phyloP scores from a whole-genome alignment of 2,113 vertebrate species.

The Cyanoderma ruficeps region DNA sequence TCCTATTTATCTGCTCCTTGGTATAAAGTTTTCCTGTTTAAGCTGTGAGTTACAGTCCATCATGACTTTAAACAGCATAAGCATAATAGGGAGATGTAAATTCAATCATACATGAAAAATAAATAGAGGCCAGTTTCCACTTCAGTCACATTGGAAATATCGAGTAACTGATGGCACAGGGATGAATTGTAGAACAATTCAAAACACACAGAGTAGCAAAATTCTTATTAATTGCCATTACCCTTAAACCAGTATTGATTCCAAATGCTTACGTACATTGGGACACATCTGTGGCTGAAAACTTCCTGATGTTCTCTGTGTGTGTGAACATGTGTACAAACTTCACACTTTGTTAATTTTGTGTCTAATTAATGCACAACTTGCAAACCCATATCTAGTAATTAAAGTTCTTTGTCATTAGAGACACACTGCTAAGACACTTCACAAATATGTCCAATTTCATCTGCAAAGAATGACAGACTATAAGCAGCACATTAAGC shows the following conservation, averaged over 20 bases:
- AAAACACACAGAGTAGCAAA: neutral
- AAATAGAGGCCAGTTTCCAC: neutral
- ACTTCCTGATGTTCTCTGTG: neutral
- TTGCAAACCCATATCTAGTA: constrained; percentile 33
- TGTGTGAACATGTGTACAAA: neutral
- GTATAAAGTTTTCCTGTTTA: neutral
- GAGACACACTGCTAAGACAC: neutral
- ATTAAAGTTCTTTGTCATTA: constrained; percentile 42
- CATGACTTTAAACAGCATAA: constrained; percentile 11
- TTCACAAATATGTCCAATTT: constrained; percentile 39
- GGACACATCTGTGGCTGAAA: neutral
- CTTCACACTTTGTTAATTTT: constrained; percentile 34
- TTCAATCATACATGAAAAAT: neutral
- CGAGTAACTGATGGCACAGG: neutral
- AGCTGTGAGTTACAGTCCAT: neutral
- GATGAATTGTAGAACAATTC: neutral
- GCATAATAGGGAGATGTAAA: neutral
- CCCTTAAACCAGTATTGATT: neutral
- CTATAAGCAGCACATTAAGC: constrained; percentile 35
- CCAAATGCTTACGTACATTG: neutral
- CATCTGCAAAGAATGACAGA: constrained; percentile 49
- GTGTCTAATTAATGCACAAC: constrained; percentile 34
- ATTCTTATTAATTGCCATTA: neutral
- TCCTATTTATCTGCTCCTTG: neutral
- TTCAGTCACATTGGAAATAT: neutral